Evolutionary conservation across 2,888 invertebrate species (phyloP).

Genomic region (Serrognathus titanus): DNA sequence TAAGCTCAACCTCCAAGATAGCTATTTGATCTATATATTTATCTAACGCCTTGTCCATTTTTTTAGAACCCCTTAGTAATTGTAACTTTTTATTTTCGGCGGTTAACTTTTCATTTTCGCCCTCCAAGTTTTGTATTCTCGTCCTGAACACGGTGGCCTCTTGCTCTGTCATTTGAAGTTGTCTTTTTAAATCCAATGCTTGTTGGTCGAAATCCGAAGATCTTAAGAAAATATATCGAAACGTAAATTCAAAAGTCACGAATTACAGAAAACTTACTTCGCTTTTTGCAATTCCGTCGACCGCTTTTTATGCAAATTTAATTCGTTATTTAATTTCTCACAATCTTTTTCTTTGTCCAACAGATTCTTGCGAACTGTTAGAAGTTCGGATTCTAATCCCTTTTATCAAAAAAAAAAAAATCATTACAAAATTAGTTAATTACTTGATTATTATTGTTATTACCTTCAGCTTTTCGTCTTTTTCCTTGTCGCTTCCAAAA

Average conservation of each 20-base stretch:
- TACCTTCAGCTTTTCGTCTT: slow-evolving; percentile 66
- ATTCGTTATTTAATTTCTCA: slow-evolving; percentile 71
- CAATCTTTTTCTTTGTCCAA: slow-evolving; percentile 81
- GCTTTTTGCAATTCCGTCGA: slow-evolving; percentile 60
- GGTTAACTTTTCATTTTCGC: slow-evolving; percentile 71
- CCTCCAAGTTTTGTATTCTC: slow-evolving; percentile 66
- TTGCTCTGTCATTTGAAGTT: slow-evolving; percentile 74
- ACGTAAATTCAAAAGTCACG: not conserved
- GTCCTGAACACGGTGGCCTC: slow-evolving; percentile 67
- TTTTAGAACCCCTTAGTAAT: slow-evolving; percentile 57
- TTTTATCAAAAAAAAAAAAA: slow-evolving; percentile 34
- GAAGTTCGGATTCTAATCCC: slow-evolving; percentile 70
- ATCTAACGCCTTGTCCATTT: slow-evolving; percentile 55
- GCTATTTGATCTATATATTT: slow-evolving; percentile 60
- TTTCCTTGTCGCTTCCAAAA: slow-evolving; percentile 43
- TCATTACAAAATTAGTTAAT: not conserved
- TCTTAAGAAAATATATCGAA: slow-evolving; percentile 40
- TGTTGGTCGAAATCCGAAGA: slow-evolving; percentile 63
- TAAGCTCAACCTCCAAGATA: slow-evolving; percentile 61
- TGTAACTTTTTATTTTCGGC: slow-evolving; percentile 72
- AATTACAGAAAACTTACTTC: slow-evolving; percentile 52
- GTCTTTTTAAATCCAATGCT: slow-evolving; percentile 67
- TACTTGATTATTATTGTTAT: no score
- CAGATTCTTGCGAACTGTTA: slow-evolving; percentile 69
- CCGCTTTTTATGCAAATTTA: slow-evolving; percentile 60